Conservation (phyloP, 2,888 invertebrate genomes). For the Epirrhoe tristata region DNA sequence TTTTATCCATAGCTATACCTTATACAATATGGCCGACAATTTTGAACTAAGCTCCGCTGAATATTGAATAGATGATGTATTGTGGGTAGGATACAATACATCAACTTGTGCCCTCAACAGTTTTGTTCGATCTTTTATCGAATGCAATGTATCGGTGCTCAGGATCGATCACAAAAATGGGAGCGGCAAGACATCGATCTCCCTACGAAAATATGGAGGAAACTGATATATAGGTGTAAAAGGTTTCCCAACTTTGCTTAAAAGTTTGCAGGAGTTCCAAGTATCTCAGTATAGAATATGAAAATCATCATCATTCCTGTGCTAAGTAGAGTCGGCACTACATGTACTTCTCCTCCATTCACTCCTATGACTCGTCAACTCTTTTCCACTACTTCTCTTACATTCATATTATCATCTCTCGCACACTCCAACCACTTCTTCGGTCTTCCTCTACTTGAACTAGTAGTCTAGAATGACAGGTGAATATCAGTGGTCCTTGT, state of each 20-base stretch:
- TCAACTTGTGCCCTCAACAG: constrained; percentile 1
- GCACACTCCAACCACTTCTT: neutral
- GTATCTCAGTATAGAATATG: too few species aligned
- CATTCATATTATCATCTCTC: too few species aligned
- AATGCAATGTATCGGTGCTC: neutral
- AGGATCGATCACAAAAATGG: neutral
- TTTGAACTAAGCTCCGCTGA: neutral
- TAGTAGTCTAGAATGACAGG: neutral
- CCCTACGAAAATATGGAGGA: too few species aligned
- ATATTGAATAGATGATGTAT: neutral
- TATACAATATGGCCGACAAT: neutral
- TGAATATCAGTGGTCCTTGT: neutral
- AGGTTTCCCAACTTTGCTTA: too few species aligned
- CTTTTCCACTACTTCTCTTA: too few species aligned
- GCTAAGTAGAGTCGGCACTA: too few species aligned
- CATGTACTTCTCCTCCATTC: too few species aligned
- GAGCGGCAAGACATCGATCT: neutral
- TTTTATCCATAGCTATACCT: too few species aligned
- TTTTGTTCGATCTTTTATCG: constrained; percentile 1
- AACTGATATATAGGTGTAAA: too few species aligned
- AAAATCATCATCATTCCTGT: too few species aligned
- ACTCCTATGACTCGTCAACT: too few species aligned
- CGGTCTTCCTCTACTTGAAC: neutral
- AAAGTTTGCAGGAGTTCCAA: too few species aligned
- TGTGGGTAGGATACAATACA: neutral